These are phyloP conservation scores for Pherbina coryleti DNA, from an alignment of 2,888 invertebrate genomes.

Conservation along the genomic window DNA sequence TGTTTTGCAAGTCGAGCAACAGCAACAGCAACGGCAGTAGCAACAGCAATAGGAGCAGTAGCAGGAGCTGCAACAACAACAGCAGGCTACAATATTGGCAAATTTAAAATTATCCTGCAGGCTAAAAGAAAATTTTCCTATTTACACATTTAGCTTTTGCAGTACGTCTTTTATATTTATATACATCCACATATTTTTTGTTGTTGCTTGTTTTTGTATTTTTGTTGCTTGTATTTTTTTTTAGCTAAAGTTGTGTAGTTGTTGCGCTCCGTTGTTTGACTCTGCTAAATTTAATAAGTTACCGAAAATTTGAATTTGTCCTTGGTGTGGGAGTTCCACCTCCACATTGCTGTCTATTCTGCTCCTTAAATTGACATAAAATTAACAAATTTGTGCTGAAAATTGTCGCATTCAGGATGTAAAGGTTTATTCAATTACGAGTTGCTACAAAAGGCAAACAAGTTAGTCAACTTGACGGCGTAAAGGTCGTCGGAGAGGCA, in stretches of 20 bases:
- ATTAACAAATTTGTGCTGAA: slow-evolving; percentile 11
- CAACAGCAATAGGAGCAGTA: no score
- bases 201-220: no score
- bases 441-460: not conserved
- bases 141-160: not conserved
- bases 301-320: not conserved
- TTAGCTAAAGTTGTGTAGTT: not conserved
- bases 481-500: no score
- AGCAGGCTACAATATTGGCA: no score
- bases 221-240: no score
- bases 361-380: not conserved
- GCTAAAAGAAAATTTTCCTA: not conserved
- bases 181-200: not conserved
- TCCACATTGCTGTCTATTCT: not conserved
- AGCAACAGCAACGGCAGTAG: no score
- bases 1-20: no score
- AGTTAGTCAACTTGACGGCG: no score
- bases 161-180: not conserved
- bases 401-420: slow-evolving; percentile 2
- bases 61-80: no score
- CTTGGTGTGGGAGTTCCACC: not conserved
- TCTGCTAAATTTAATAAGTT: slow-evolving; percentile 17
- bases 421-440: not conserved
- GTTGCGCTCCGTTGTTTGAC: not conserved
- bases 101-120: slow-evolving; percentile 1